These are phyloP conservation scores for Muscicapa adusta DNA, from an alignment of 2,113 vertebrate species.

Conservation along the genomic window DNA sequence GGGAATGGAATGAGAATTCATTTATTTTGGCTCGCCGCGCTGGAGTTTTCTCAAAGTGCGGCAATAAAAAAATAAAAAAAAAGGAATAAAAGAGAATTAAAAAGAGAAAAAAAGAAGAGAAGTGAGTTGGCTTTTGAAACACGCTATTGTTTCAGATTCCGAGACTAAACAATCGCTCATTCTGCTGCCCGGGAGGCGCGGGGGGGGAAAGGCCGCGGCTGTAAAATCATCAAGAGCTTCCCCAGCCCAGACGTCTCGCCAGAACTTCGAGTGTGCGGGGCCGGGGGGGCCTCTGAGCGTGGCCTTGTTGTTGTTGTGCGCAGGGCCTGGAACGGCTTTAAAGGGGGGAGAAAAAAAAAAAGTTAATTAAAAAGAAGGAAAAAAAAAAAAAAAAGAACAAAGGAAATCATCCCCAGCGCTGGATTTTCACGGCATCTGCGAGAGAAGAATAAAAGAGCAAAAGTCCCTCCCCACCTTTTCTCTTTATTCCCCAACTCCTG, in stretches of 20 bases:
- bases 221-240: slow-evolving; percentile 73
- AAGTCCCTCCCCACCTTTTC: no score
- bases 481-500: no score
- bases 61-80: slow-evolving; percentile 9
- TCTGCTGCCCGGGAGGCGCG: slow-evolving; percentile 50
- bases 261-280: slow-evolving; percentile 33
- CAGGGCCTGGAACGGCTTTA: slow-evolving; percentile 62
- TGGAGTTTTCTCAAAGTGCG: not conserved
- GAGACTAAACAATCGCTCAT: slow-evolving; percentile 72
- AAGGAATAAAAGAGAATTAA: not conserved
- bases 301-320: slow-evolving; percentile 24
- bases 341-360: not conserved
- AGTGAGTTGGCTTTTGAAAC: slow-evolving; percentile 52
- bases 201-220: not conserved
- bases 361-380: not conserved
- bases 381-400: slow-evolving; percentile 65
- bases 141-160: slow-evolving; percentile 62
- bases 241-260: slow-evolving; percentile 77
- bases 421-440: not conserved
- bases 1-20: no score
- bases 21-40: not conserved
- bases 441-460: no score
- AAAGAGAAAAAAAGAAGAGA: not conserved
- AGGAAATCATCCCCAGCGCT: slow-evolving; percentile 65
- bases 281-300: not conserved